Evolutionary conservation across 2,113 vertebrate genomes (phyloP).

Genomic region (Leptodactylus fuscus): DNA sequence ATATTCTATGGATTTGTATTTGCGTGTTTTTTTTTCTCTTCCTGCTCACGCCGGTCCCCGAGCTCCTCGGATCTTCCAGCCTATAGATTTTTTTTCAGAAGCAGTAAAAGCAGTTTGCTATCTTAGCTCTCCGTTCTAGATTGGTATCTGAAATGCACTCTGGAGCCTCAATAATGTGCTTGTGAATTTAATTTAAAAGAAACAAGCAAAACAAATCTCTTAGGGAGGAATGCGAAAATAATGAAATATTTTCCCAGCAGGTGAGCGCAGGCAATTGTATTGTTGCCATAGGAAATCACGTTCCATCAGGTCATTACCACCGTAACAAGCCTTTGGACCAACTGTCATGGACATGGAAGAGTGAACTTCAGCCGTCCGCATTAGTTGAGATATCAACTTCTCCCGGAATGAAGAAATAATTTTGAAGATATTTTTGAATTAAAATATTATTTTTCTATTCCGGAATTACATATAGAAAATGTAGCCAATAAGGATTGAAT

Average conservation of each 20-base stretch:
- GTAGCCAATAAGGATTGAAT: neutral
- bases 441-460: neutral
- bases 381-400: conserved; percentile 85
- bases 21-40: conserved; percentile 4
- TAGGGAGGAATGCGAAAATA: conserved; percentile 80
- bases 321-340: conserved; percentile 85
- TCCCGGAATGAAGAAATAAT: conserved; percentile 70
- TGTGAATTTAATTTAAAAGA: conserved; percentile 83
- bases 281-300: conserved; percentile 78
- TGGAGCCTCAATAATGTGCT: conserved; percentile 76
- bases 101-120: conserved; percentile 47
- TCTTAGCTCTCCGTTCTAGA: conserved; percentile 51
- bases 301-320: conserved; percentile 84
- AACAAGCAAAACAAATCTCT: conserved; percentile 84
- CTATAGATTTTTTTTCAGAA: conserved; percentile 51
- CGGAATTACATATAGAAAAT: neutral
- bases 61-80: conserved; percentile 17
- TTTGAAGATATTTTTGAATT: neutral
- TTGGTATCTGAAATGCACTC: conserved; percentile 71
- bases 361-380: conserved; percentile 82
- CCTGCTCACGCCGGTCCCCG: neutral
- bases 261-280: conserved; percentile 81
- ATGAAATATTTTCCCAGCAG: conserved; percentile 86
- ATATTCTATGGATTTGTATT: conserved; percentile 27
- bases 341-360: conserved; percentile 85